These are phyloP conservation scores for Trididemnum clinides DNA, from an alignment of 23 tunicate species.

Conservation along the genomic window DNA sequence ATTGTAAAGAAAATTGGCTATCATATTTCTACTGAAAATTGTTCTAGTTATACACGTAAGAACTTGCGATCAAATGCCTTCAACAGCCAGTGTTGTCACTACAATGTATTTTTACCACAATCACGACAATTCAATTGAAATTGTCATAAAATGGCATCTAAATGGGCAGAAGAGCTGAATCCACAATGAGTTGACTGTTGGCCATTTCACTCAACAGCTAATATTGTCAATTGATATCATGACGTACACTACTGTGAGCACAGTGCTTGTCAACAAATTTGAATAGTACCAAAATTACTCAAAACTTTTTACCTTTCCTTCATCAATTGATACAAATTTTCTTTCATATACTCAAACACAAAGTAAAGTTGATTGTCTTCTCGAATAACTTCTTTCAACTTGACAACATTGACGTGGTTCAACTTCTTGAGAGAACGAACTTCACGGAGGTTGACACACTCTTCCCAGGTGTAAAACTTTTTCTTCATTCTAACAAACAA, in stretches of 20 bases:
- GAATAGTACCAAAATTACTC: neutral
- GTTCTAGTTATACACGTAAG: too few relatives aligned
- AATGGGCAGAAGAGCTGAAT: neutral
- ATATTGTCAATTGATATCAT: too few relatives aligned
- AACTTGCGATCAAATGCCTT: too few relatives aligned
- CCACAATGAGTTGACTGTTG: neutral
- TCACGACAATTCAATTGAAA: too few relatives aligned
- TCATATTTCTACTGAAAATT: too few relatives aligned
- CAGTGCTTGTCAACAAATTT: too few relatives aligned
- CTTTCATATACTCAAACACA: conserved; percentile 99
- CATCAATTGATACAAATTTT: conserved; percentile 97
- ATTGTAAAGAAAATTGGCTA: too few relatives aligned
- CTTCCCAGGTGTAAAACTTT: conserved; percentile 99
- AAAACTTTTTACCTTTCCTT: conserved; percentile 70
- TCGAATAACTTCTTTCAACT: conserved; percentile 94
- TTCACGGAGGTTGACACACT: conserved; percentile 92
- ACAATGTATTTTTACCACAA: too few relatives aligned
- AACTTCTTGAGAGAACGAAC: conserved; percentile 90
- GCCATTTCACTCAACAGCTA: too few relatives aligned
- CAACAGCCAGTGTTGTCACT: too few relatives aligned
- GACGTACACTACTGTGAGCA: too few relatives aligned
- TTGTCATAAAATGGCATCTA: too few relatives aligned
- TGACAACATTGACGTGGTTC: conserved; percentile 92
- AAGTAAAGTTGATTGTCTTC: conserved; percentile 92
- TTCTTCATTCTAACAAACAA: conserved; percentile 99